Evolutionary conservation across 1,140 invertebrate genomes (phyloP), one percentile per base, ranked within the genome.

Genomic region (Drosophila burlai): DNA sequence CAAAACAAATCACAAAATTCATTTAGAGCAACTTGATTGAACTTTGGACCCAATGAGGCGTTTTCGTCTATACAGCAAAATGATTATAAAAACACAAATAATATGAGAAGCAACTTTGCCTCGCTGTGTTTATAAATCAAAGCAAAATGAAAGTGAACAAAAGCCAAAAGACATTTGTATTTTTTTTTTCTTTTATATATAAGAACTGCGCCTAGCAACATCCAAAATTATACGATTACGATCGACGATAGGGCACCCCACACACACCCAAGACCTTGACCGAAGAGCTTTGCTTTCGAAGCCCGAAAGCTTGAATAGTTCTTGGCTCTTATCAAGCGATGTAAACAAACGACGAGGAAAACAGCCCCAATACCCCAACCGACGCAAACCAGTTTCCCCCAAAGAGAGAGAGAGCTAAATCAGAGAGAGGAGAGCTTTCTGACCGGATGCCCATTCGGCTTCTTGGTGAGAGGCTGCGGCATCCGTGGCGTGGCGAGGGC

Each of bases 271-370:
- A 86, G 83, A 74, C 83, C 83, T 86, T 86, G 83, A 80, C 67
- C 72, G 63, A 11, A 52, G 29, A 83, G 83, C 83, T 89, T 80
- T 83, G 34, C 38, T 72, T 76, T 61, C 36, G 72, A 68, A 71
- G 83, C 46, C 63, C 34, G 38, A 68, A 86, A 86, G 85, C 83
- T 78, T 45, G 31, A 38, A 24, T 31, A 38, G 71, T 73, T 78
- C 47, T 75, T 71, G 58, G 29, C 29, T 58, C 57, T 87, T 87
- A 87, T 87, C 80, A 87, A 84, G 67, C 47, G 58, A 83, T 79
- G 83, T 87, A 83, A 87, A 87, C 83, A 87, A 87, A 87, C 67
- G 76, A 80, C 58, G 76, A 80, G 83, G 80, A 86, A 86, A 86
- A 85, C 83, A 67, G 55, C 68, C 16, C 36, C 36, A 71, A 45